phyloP scores from a whole-genome alignment of 2,113 vertebrate species.

The Macquaria australasica region DNA sequence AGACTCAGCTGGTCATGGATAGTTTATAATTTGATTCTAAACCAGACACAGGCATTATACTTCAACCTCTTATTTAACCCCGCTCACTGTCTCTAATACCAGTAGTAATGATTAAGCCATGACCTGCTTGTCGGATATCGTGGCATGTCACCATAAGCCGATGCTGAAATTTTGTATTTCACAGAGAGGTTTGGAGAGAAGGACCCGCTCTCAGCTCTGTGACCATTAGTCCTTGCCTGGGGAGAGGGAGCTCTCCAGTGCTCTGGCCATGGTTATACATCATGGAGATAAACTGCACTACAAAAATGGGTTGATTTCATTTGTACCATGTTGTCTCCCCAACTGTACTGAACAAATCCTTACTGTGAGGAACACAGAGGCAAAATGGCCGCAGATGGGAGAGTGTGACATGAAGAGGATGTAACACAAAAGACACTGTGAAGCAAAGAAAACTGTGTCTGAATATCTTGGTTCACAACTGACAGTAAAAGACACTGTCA shows the following conservation, averaged over 20 bases:
- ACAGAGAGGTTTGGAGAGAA: conserved; percentile 30
- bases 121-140: conserved; percentile 39
- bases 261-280: conserved; percentile 34
- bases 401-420: conserved; percentile 27
- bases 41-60: conserved; percentile 33
- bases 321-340: conserved; percentile 43
- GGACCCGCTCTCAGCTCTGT: conserved; percentile 35
- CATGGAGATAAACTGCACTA: conserved; percentile 49
- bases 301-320: conserved; percentile 41
- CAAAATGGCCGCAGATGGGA: conserved; percentile 15
- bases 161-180: conserved; percentile 26
- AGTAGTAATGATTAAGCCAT: conserved; percentile 50
- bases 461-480: conserved; percentile 27
- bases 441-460: conserved; percentile 45
- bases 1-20: conserved; percentile 31
- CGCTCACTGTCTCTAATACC: conserved; percentile 20
- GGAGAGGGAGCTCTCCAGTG: conserved; percentile 20
- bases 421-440: conserved; percentile 66
- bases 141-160: conserved; percentile 38
- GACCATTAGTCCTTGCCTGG: conserved; percentile 20
- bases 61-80: conserved; percentile 40
- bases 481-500: conserved; percentile 59
- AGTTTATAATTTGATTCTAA: conserved; percentile 45
- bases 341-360: conserved; percentile 25
- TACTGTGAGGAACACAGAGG: conserved; percentile 1